Conservation (phyloP, 2,113 vertebrate genomes). For the Bufo gargarizans region DNA sequence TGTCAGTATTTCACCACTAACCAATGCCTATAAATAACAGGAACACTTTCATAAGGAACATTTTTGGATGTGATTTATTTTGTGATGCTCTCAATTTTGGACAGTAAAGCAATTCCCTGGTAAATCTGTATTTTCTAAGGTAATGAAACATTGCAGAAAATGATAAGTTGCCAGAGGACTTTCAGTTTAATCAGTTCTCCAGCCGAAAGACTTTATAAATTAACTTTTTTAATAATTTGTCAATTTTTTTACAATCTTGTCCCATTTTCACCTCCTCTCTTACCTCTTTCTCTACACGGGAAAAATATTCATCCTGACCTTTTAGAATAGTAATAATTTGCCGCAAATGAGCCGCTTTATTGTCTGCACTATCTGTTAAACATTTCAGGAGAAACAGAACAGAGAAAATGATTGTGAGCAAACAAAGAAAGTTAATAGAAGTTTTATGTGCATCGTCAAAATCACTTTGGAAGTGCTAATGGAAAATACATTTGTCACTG, state of each 20-base stretch:
- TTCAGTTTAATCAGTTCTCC: neutral
- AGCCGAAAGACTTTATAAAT: slow-evolving; percentile 1
- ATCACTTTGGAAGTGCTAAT: slow-evolving; percentile 43
- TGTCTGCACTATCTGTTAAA: slow-evolving; percentile 3
- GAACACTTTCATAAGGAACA: neutral
- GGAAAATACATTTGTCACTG: slow-evolving; percentile 46
- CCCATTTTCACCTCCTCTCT: neutral
- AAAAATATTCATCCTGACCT: slow-evolving; percentile 42
- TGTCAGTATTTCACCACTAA: neutral
- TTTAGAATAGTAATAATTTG: slow-evolving; percentile 35
- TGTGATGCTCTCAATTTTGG: neutral
- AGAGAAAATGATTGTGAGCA: slow-evolving; percentile 43
- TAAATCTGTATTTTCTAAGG: neutral
- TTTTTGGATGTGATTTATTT: neutral
- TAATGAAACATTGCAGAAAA: slow-evolving; percentile 1
- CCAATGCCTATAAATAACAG: neutral
- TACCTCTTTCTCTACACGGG: slow-evolving; percentile 7
- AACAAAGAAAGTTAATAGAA: slow-evolving; percentile 45
- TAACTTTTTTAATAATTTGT: slow-evolving; percentile 31
- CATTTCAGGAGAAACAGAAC: slow-evolving; percentile 22
- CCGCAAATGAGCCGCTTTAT: slow-evolving; percentile 19
- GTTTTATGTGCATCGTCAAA: slow-evolving; percentile 28
- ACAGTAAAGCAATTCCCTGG: neutral
- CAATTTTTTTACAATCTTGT: slow-evolving; percentile 24
- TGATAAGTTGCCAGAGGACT: neutral